These are phyloP conservation scores for Hesperia comma DNA, from an alignment of 2,888 invertebrate species.

Conservation along the genomic window DNA sequence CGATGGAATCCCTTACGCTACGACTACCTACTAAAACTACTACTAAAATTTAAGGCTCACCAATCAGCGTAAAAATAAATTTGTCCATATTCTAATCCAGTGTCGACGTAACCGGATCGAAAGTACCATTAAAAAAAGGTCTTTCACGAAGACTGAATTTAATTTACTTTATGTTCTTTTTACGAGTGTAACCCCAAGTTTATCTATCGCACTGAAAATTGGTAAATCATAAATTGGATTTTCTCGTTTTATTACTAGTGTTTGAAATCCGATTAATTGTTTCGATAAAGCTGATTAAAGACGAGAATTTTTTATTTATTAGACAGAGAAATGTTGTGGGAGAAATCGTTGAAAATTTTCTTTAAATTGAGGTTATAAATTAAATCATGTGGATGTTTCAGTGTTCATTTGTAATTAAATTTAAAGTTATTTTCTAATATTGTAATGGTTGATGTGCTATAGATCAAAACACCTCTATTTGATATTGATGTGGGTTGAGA, in stretches of 20 bases:
- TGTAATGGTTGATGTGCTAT: too few species aligned
- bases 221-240: constrained; percentile 63
- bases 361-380: too few species aligned
- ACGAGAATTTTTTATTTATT: not conserved
- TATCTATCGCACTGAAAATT: constrained; percentile 62
- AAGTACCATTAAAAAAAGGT: constrained; percentile 47
- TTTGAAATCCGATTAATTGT: constrained; percentile 25
- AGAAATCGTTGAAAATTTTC: too few species aligned
- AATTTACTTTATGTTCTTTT: constrained; percentile 59
- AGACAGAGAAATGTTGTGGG: too few species aligned
- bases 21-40: too few species aligned
- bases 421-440: too few species aligned
- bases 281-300: constrained; percentile 1
- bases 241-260: constrained; percentile 40
- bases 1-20: too few species aligned
- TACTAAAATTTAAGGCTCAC: constrained; percentile 4
- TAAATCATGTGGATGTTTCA: too few species aligned
- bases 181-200: constrained; percentile 55
- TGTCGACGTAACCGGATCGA: constrained; percentile 18
- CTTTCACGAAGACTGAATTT: constrained; percentile 48
- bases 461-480: too few species aligned
- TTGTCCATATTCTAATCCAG: constrained; percentile 28
- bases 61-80: constrained; percentile 27
- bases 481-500: too few species aligned
- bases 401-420: too few species aligned